Conservation (phyloP, 2,888 invertebrate species). For the Choristoneura rosaceana region DNA sequence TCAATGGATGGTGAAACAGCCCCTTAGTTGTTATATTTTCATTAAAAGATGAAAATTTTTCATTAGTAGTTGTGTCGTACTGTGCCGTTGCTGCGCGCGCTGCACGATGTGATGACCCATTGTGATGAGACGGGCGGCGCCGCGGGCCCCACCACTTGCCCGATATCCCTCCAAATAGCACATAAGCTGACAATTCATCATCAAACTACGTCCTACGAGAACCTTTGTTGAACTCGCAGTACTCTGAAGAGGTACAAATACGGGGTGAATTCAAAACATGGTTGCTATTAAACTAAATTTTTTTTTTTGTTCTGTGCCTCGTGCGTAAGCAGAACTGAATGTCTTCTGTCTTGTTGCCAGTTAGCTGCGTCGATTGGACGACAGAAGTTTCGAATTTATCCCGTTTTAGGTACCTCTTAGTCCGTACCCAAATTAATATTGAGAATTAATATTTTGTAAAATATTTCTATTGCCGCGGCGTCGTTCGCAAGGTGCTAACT, state of each 20-base stretch:
- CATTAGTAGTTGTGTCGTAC: neutral
- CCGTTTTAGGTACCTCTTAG: neutral
- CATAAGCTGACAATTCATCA: neutral
- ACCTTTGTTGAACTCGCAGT: neutral
- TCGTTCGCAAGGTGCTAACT: conserved; percentile 59
- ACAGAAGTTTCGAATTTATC: neutral
- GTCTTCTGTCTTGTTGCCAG: too few relatives aligned
- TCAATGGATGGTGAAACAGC: too few relatives aligned
- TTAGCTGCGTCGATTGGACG: too few relatives aligned
- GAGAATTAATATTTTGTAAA: neutral
- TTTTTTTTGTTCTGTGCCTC: too few relatives aligned
- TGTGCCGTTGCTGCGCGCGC: conserved; percentile 18
- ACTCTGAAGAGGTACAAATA: too few relatives aligned
- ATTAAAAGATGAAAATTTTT: neutral
- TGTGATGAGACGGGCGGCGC: conserved; percentile 32
- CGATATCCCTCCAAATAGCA: neutral
- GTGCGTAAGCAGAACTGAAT: too few relatives aligned
- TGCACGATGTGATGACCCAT: conserved; percentile 28
- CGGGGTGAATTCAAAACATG: too few relatives aligned
- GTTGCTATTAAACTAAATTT: too few relatives aligned
- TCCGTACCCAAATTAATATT: neutral
- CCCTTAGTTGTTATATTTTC: neutral
- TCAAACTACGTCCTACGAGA: neutral
- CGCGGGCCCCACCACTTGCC: conserved; percentile 12
- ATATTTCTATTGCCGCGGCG: conserved; percentile 36